phyloP scores from a whole-genome alignment of 2,888 invertebrate species.

The Hydrotaea diabolus region DNA sequence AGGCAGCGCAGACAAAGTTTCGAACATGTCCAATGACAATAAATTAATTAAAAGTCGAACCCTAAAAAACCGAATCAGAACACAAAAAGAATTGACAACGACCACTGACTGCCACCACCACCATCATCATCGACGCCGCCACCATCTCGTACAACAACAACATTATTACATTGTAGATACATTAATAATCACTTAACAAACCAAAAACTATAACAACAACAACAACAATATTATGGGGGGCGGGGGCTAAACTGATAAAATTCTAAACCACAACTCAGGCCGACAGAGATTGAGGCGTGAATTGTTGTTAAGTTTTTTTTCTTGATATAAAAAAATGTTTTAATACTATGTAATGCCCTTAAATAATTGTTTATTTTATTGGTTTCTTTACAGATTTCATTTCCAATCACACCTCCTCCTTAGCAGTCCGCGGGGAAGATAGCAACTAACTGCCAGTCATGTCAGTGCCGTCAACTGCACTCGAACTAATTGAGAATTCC shows the following conservation, averaged over 20 bases:
- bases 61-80: conserved; percentile 46
- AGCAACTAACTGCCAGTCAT: conserved; percentile 33
- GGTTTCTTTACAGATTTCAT: conserved; percentile 57
- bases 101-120: neutral
- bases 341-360: conserved; percentile 19
- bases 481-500: conserved; percentile 65
- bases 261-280: neutral
- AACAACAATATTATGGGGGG: neutral
- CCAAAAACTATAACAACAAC: neutral
- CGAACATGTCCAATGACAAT: conserved; percentile 61
- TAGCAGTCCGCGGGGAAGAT: neutral
- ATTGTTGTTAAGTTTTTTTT: neutral
- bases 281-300: neutral
- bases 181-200: conserved; percentile 12
- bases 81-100: conserved; percentile 27
- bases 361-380: conserved; percentile 37
- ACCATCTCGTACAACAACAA: neutral
- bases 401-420: neutral
- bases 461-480: conserved; percentile 50
- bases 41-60: conserved; percentile 65
- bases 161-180: neutral
- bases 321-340: neutral
- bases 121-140: neutral
- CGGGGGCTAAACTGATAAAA: conserved; percentile 4
- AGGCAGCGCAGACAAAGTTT: neutral